Evolutionary conservation across 2,797 vertebrate genomes (phyloP), one percentile per base, ranked within the genome.

Genomic region (Hydrophis major): DNA sequence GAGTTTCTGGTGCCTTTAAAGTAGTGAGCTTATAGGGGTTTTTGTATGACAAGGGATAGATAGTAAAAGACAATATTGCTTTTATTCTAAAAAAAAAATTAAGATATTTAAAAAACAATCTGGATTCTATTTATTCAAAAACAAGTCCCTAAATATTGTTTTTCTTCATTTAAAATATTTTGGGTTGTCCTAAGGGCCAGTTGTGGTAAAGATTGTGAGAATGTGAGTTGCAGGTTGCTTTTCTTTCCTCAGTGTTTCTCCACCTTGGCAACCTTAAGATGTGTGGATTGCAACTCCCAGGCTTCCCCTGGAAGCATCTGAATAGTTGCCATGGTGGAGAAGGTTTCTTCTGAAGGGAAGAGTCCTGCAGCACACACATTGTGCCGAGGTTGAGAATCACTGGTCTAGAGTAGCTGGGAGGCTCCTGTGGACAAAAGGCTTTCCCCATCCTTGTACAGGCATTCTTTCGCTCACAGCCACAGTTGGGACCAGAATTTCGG

Each of bases 1-100:
- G 87, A 86, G 25, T 63, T 95, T 47, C 95, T 32, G 95, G 1
- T 90, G 47, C 87, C 20, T 22, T 66, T 47, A 47, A 83, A 83
- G 20, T 22, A 25, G 20, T 47, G 37, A 42, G 37, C 20, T 78
- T 42, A 78, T 78, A 0, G 0, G 83, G 86, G 2, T 18, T 78
- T 83, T 78, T 55, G 20, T 5, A 91, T 0, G 4, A 0, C 18
- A 89, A 60, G 13, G 42, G 2, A 16, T 42, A 59, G 2, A 16
- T 42, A 59, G 55, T 89, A 93, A 83, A 42, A 89, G 18, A 50
- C 2, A 57, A 27, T 6, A 25, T 56, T 60, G 0, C 18, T 78
- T 69, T 74, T 57, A n/a, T 50, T 37, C 27, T 53, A 83, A 42
- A 90, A 42, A 13, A 32, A 27, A 6, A 16, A 3, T 13, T 53